Conservation (phyloP, 1,140 invertebrate genomes). For the Ceratitis capitata region DNA sequence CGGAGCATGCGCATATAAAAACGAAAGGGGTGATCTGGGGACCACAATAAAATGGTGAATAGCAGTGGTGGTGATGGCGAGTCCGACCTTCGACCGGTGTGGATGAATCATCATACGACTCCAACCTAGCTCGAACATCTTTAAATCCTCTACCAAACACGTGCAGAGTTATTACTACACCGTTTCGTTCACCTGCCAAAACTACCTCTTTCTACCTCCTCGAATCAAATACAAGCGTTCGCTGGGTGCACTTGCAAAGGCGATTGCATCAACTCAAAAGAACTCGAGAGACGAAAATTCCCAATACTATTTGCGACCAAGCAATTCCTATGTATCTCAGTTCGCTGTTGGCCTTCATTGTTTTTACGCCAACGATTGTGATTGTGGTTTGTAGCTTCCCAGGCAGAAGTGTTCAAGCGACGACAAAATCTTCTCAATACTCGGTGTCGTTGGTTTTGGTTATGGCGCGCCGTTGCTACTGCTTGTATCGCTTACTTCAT, state of each 20-base stretch:
- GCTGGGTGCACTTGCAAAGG: not conserved
- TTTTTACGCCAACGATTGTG: not conserved
- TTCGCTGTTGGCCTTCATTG: conserved; percentile 11
- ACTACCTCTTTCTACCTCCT: too few relatives aligned
- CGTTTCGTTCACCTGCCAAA: too few relatives aligned
- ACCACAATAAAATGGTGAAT: too few relatives aligned
- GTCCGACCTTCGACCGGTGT: too few relatives aligned
- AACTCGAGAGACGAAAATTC: not conserved
- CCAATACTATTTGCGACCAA: not conserved
- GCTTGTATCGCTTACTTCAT: not conserved
- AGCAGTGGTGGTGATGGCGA: too few relatives aligned
- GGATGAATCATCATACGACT: too few relatives aligned
- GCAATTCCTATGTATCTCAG: not conserved
- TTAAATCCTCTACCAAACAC: too few relatives aligned
- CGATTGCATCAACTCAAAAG: not conserved
- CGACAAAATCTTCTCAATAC: conserved; percentile 15
- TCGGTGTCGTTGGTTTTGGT: too few relatives aligned
- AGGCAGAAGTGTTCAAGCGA: not conserved
- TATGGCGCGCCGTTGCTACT: not conserved
- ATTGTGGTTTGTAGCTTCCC: conserved; percentile 20
- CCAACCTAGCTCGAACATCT: too few relatives aligned
- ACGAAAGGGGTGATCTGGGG: too few relatives aligned
- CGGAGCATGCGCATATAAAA: too few relatives aligned
- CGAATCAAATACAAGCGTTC: not conserved
- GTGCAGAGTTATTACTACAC: too few relatives aligned